Evolutionary conservation across 2,888 invertebrate species (phyloP), one percentile per base, ranked within the genome.

Genomic region (Abscondita cerata): DNA sequence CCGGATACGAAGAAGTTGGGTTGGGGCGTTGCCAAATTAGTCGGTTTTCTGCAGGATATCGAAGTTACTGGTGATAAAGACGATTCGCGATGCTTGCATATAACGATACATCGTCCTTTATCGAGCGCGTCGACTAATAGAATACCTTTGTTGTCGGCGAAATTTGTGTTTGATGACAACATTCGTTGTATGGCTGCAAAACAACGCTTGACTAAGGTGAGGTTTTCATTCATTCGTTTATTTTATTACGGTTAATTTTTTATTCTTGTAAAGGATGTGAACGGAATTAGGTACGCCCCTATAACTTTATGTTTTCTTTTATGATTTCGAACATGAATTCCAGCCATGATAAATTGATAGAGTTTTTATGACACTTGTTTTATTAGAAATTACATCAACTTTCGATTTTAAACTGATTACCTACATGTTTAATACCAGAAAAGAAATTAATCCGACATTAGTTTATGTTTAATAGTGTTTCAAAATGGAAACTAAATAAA

Each of bases 131-230:
- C 68, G 0, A 62, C 68, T 9, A 71, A 63, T 36, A 84, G 91
- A 48, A 87, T 91, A 0, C 92, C 95, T 0, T 80, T 95, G n/a
- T 81, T 96, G 6, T 88, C 92, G 2, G 94, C 96, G 8, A 95
- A 93, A 80, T 98, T 99, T 81, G 88, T 98, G 63, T 99, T 99
- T 78, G 98, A 99, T 77, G 99, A 99, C 83, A 98, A 98, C 78
- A 99, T 99, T 70, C 86, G 98, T 25, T 98, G 98, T 76, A 97
- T 98, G 97, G 98, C 98, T 13, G 98, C 98, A 18, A 98, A 98
- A 76, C 98, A 98, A 80, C 80, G 89, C 38, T 80, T 90, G 4
- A 88, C 89, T 1, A 90, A 93, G 92, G 92, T 91, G 77, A 62
- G 50, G 4, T 25, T 25, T 4, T 25, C 6, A 25, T 38, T 12